Conservation (phyloP, 1,140 invertebrate genomes). For the Pogonomyrmex californicus region DNA sequence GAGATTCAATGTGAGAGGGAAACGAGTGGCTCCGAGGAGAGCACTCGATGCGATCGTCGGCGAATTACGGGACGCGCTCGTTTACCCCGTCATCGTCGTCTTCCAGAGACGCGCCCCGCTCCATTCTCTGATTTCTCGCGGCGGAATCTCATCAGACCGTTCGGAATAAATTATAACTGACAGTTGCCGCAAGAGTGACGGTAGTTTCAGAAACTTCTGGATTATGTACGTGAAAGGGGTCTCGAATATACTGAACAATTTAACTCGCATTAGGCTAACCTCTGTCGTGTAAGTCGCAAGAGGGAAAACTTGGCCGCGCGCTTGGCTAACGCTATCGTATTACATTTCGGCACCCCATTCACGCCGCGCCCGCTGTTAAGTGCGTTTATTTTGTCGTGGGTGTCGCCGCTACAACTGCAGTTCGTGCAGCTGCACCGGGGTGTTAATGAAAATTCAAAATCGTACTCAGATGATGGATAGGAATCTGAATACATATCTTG, state of each 20-base stretch:
- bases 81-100: conserved; percentile 22
- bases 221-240: conserved; percentile 36
- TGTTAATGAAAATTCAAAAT: not conserved
- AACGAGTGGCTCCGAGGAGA: conserved; percentile 39
- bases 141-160: conserved; percentile 11
- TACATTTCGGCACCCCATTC: conserved; percentile 32
- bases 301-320: conserved; percentile 39
- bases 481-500: not conserved
- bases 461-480: not conserved
- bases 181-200: conserved; percentile 20
- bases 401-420: not conserved
- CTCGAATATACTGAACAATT: conserved; percentile 54
- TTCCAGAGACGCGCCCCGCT: not conserved
- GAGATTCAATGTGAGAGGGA: conserved; percentile 45
- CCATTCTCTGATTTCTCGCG: conserved; percentile 6
- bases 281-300: conserved; percentile 46
- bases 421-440: not conserved
- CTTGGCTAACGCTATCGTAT: not conserved
- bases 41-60: conserved; percentile 40
- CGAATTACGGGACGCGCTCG: conserved; percentile 32
- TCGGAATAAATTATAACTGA: conserved; percentile 46
- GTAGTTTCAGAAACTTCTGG: conserved; percentile 29
- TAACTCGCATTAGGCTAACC: conserved; percentile 52
- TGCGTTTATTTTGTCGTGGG: conserved; percentile 14
- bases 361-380: not conserved